Base-by-base conservation (phyloP, 2,888 invertebrate genomes). In the Artemia sp. region DNA sequence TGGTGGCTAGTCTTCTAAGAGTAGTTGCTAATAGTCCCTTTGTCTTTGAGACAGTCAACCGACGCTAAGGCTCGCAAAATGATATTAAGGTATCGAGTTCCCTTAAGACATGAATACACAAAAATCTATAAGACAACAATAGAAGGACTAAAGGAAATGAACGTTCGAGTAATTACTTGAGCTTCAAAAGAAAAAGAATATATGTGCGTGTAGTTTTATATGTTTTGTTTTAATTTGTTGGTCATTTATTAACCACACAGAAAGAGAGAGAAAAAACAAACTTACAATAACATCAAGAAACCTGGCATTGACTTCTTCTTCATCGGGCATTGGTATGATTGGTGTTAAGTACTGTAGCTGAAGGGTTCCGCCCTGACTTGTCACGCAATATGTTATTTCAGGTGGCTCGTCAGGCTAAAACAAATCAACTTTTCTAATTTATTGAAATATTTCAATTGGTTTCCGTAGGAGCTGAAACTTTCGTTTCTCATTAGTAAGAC, bases 321-420 rank as follows among this genome's bases (percentile, higher is more conserved):
- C 86, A 3, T 91, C 87, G 92, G 94, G 92, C 93, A 91, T 80
- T 51, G 94, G 94, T 77, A 91, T 87, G 9, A 92, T 92, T 73
- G 92, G 92, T 69, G 92, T 90, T 78, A 92, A 85, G 2, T 90
- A 89, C 80, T 92, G 91, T 75, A 92, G 82, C 73, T 89, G 89
- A 76, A 91, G 83, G 8, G 87, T 87, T 12, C 89, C 89, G 72
- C 89, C 89, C 74, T 90, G 90, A 76, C 92, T 92, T 77, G 92
- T 91, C 78, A 92, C 91, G 79, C 92, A 92, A 80, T 91, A 90
- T 68, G 90, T 90, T 79, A 94, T 94, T 83, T 94, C 94, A 72
- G 94, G 94, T 14, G 93, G 93, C 79, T 93, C 92, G 78, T 92
- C 91, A 71, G 78, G 78, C 72, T 78, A 78, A 72, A 78, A 66